Conservation (phyloP, 2,113 vertebrate species). For the Clarias batrachus region DNA sequence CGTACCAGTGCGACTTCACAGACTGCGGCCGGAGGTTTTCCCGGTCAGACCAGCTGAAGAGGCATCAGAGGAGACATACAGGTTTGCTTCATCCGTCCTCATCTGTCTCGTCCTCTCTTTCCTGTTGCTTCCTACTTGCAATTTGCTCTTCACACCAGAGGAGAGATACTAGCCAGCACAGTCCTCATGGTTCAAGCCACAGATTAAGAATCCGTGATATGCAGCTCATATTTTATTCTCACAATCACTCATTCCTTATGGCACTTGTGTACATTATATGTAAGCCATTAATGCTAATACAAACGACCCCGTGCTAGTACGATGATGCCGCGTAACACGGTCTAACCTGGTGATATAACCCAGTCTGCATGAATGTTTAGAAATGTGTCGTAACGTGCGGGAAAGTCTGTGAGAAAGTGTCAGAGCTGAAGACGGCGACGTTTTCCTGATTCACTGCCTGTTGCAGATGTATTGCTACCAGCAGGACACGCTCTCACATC, state of each 20-base stretch:
- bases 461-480: constrained; percentile 36
- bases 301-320: background rate
- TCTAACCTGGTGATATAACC: constrained; percentile 12
- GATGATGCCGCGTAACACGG: background rate
- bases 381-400: constrained; percentile 34
- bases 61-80: constrained; percentile 98
- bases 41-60: constrained; percentile 95
- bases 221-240: background rate
- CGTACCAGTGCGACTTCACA: constrained; percentile 96
- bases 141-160: constrained; percentile 47
- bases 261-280: constrained; percentile 27
- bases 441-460: constrained; percentile 34
- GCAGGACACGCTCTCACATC: background rate
- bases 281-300: constrained; percentile 17
- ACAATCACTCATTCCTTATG: constrained; percentile 9
- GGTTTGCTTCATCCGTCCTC: constrained; percentile 73
- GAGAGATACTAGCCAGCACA: background rate
- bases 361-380: constrained; percentile 25
- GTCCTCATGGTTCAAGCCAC: background rate
- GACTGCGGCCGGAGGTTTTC: constrained; percentile 97
- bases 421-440: constrained; percentile 11
- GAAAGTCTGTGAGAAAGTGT: constrained; percentile 38
- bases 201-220: background rate
- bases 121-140: background rate
- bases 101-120: constrained; percentile 26